Percentiles rank a stretch among this genome's conserved stretches.
Evolutionary conservation across 2,888 invertebrate species (phyloP).

Genomic region (Taenaris catops): DNA sequence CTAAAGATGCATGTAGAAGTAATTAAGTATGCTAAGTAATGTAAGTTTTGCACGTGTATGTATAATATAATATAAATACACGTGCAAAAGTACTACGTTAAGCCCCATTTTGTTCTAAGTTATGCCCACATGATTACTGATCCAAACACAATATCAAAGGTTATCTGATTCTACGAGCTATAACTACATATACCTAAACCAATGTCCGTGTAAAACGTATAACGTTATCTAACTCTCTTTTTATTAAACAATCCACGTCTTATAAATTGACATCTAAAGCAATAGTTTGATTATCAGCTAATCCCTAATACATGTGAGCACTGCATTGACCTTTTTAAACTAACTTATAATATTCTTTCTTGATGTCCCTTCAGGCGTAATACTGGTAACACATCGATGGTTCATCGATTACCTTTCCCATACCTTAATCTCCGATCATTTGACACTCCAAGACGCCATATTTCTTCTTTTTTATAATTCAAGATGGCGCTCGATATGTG

Average conservation of each 20-base stretch:
- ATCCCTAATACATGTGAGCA: slow-evolving; percentile 7
- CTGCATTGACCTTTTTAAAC: slow-evolving; percentile 9
- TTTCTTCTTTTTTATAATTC: slow-evolving; percentile 32
- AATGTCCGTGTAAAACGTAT: neutral
- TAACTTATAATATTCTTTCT: slow-evolving; percentile 8
- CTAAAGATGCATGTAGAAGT: too few relatives aligned
- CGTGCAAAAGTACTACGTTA: too few relatives aligned
- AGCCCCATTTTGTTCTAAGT: too few relatives aligned
- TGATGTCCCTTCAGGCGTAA: slow-evolving; percentile 14
- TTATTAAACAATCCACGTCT: slow-evolving; percentile 1
- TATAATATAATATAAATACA: too few relatives aligned
- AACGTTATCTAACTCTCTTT: neutral
- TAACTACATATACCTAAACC: neutral
- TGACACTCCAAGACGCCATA: slow-evolving; percentile 36
- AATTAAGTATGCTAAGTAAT: too few relatives aligned
- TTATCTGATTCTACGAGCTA: too few relatives aligned
- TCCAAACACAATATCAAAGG: too few relatives aligned
- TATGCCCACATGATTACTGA: too few relatives aligned
- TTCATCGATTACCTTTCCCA: slow-evolving; percentile 27
- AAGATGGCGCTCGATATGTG: slow-evolving; percentile 55
- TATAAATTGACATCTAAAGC: slow-evolving; percentile 7
- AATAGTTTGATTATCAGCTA: slow-evolving; percentile 12
- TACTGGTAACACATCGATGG: slow-evolving; percentile 26
- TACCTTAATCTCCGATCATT: slow-evolving; percentile 37
- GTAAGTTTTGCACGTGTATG: too few relatives aligned